phyloP scores from a whole-genome alignment of 2,113 vertebrate genomes.

The Muntiacus muntjak region DNA sequence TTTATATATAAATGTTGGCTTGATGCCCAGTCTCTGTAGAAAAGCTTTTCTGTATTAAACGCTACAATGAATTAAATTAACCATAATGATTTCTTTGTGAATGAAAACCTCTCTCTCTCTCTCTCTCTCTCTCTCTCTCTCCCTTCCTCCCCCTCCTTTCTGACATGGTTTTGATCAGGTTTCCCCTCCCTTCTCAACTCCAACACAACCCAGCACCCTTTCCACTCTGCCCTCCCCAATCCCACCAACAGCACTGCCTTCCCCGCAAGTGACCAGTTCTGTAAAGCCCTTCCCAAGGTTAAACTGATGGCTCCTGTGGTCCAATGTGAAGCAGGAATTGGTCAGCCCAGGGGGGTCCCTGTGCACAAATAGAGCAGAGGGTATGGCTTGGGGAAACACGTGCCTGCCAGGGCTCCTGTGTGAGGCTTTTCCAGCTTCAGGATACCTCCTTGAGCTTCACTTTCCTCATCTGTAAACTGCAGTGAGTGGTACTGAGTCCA shows the following conservation, averaged over 20 bases:
- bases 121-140: slow-evolving; percentile 72
- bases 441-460: neutral
- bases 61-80: slow-evolving; percentile 89
- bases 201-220: neutral
- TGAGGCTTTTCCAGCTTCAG: neutral
- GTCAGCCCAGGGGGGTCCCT: neutral
- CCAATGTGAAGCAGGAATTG: neutral
- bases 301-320: neutral
- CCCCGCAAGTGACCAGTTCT: neutral
- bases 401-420: neutral
- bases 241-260: neutral
- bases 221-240: neutral
- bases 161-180: slow-evolving; percentile 81
- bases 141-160: slow-evolving; percentile 74
- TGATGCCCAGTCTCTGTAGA: slow-evolving; percentile 86
- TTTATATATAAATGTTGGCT: slow-evolving; percentile 88
- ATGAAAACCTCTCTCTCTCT: slow-evolving; percentile 78
- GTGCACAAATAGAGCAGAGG: neutral
- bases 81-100: slow-evolving; percentile 89
- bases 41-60: slow-evolving; percentile 88
- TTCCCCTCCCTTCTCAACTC: neutral
- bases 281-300: neutral
- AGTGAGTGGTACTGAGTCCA: neutral
- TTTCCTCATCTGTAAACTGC: neutral
- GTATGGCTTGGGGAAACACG: neutral